phyloP scores from a whole-genome alignment of 2,888 invertebrate species.

The Gasteruption jaculator region DNA sequence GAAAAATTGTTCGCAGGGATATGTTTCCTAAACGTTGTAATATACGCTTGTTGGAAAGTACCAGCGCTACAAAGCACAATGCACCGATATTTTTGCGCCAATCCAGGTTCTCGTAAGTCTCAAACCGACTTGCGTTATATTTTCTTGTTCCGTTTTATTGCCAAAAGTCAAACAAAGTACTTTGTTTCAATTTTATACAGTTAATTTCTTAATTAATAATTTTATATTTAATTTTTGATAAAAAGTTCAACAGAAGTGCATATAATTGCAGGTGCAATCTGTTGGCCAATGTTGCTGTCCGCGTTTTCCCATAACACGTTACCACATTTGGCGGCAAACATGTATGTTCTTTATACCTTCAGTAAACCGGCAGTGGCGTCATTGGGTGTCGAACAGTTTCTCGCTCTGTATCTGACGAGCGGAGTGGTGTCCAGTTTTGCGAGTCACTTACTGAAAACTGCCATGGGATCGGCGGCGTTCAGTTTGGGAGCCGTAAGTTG shows the following conservation, averaged over 20 bases:
- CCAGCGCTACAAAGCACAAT: slow-evolving; percentile 68
- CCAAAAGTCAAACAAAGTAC: no score
- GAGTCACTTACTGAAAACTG: slow-evolving; percentile 77
- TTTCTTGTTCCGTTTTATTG: no score
- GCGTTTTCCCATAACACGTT: slow-evolving; percentile 89
- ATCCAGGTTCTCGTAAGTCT: slow-evolving; percentile 70
- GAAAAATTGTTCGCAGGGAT: slow-evolving; percentile 79
- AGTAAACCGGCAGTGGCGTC: slow-evolving; percentile 64
- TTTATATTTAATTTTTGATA: slow-evolving; percentile 18
- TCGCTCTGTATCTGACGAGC: slow-evolving; percentile 83
- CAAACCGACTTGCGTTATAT: no score
- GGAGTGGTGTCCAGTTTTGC: slow-evolving; percentile 83
- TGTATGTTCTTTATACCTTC: slow-evolving; percentile 93
- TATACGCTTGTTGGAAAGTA: slow-evolving; percentile 79
- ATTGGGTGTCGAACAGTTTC: slow-evolving; percentile 87
- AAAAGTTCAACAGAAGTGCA: no score
- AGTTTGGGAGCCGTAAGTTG: slow-evolving; percentile 91
- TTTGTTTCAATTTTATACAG: no score
- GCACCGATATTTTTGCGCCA: slow-evolving; percentile 81
- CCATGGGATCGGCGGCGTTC: slow-evolving; percentile 64
- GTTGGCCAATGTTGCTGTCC: slow-evolving; percentile 88
- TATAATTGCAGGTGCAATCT: slow-evolving; percentile 61
- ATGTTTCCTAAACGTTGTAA: slow-evolving; percentile 70
- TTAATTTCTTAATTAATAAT: no score
- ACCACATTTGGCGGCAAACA: slow-evolving; percentile 86